Evolutionary conservation across 2,888 invertebrate species (phyloP), one percentile per base, ranked within the genome.

Genomic region (Noctua janthina): DNA sequence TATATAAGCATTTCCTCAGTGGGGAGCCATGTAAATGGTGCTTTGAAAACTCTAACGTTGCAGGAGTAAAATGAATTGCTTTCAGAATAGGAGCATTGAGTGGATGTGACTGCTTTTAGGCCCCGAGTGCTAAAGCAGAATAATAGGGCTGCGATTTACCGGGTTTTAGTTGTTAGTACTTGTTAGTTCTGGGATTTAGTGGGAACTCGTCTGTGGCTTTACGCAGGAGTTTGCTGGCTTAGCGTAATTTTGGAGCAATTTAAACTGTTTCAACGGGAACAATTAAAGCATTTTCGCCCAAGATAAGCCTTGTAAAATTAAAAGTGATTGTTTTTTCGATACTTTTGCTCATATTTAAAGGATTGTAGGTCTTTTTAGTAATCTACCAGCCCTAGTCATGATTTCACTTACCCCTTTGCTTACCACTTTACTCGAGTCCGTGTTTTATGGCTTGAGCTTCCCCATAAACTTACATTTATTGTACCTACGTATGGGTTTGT

Each of bases 51-150:
- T 74, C 69, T 59, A 76, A 81, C 81, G 71, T 64, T 76, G 76
- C 77, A 87, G 62, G 74, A 83, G 81, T 83, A 82, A 86, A 82
- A 86, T 83, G 84, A 89, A 87, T 89, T 90, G 90, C 84, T 89
- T 89, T 79, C 54, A 86, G 81, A 81, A 85, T 85, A 79, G 73
- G 75, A 79, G 74, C 76, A 79, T 78, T 84, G 82, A 77, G 77
- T 85, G 74, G 86, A 88, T 88, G 83, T 78, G 69, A 81, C 83
- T 83, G 86, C 86, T 83, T 83, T 87, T 86, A 88, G 77, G 76
- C 62, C 59, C 59, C 59, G 80, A 88, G 80, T 75, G 76, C 56
- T 78, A 35, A 29, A 75, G 66, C 64, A 54, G 43, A 51, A 56
- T 68, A 67, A 76, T 78, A 77, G 85, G 82, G 76, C 66, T 85